phyloP scores from a whole-genome alignment of 2,797 vertebrate species.

The Peromyscus melanophrys region DNA sequence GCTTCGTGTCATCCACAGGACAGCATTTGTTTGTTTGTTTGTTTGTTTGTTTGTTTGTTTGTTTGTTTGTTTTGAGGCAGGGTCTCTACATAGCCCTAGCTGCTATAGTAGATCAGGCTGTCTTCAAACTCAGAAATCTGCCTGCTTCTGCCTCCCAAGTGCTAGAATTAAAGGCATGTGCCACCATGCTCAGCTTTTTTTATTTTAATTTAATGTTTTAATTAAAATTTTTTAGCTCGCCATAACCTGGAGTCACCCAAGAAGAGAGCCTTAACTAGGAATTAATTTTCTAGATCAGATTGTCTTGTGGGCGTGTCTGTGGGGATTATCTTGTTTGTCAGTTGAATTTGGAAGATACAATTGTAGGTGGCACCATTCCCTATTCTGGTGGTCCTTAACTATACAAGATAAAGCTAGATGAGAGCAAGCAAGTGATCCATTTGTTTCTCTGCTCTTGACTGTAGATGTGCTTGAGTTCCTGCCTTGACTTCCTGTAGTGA shows the following conservation, averaged over 20 bases:
- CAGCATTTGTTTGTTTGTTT: background rate
- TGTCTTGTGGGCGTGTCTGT: background rate
- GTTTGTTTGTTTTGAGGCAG: background rate
- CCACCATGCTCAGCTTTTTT: background rate
- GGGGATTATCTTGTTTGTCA: background rate
- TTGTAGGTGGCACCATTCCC: background rate
- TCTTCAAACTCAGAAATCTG: background rate
- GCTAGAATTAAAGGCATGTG: background rate
- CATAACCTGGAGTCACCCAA: background rate
- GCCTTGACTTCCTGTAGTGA: background rate
- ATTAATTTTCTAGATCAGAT: background rate
- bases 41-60: background rate
- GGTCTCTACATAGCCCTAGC: background rate
- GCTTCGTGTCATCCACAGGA: background rate
- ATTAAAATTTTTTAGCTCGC: background rate
- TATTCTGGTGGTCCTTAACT: background rate
- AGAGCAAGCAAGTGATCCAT: background rate
- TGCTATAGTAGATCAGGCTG: background rate
- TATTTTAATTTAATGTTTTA: background rate
- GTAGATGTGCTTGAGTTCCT: too few relatives aligned
- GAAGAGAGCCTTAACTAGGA: background rate
- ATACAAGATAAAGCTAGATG: background rate
- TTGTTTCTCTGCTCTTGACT: background rate
- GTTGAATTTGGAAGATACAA: background rate
- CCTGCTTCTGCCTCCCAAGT: background rate